Conservation (phyloP, 2,113 vertebrate genomes). For the Upupa epops region DNA sequence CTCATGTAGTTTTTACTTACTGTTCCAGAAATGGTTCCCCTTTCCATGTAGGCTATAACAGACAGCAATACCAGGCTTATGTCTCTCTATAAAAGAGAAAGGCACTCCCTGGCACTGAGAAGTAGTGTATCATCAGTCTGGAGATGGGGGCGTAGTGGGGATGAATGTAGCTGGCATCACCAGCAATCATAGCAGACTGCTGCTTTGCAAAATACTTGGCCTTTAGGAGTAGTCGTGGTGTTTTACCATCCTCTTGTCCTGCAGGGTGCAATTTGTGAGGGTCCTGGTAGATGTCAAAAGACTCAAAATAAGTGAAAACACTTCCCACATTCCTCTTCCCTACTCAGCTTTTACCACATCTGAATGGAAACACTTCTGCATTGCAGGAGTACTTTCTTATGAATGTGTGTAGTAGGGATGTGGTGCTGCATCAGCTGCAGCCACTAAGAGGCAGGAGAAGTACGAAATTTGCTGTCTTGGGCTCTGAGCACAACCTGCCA, state of each 20-base stretch:
- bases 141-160: background rate
- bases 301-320: background rate
- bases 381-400: background rate
- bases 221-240: background rate
- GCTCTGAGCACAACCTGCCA: background rate
- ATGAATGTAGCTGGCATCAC: background rate
- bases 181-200: background rate
- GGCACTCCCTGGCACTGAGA: background rate
- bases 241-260: background rate
- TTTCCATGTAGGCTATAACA: background rate
- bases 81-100: background rate
- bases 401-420: background rate
- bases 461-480: background rate
- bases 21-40: background rate
- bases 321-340: background rate
- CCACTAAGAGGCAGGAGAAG: slow-evolving; percentile 60
- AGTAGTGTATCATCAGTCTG: background rate
- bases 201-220: background rate
- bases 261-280: background rate
- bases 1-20: background rate
- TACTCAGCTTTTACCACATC: background rate
- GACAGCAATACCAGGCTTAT: background rate
- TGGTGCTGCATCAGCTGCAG: background rate
- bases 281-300: background rate
- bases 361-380: background rate